Conservation (phyloP, 2,113 vertebrate species). For the Poecilia latipinna region DNA sequence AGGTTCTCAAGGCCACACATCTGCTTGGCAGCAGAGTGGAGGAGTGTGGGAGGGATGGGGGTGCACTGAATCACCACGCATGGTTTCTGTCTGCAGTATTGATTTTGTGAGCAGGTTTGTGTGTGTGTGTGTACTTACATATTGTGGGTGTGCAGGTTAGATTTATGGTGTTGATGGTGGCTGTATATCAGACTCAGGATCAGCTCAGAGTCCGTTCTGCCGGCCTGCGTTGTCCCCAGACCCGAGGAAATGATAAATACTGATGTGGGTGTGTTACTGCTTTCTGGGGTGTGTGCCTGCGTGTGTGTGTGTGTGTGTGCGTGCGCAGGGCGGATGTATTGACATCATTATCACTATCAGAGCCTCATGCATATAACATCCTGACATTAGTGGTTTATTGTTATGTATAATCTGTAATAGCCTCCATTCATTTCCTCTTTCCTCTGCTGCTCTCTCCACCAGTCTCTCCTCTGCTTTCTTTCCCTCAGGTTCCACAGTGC, state of each 20-base stretch:
- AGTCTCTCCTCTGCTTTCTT: background rate
- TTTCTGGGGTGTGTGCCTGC: conserved; percentile 5
- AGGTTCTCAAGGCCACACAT: conserved; percentile 47
- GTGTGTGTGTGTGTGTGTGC: conserved; percentile 13
- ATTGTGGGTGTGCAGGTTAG: conserved; percentile 18
- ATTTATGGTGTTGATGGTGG: conserved; percentile 50
- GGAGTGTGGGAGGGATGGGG: conserved; percentile 61
- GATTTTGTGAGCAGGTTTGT: conserved; percentile 57
- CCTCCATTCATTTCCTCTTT: conserved; percentile 30
- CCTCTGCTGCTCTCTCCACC: background rate
- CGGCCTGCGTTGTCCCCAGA: conserved; percentile 29
- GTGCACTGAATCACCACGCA: conserved; percentile 68
- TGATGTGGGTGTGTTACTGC: background rate
- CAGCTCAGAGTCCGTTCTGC: conserved; percentile 45
- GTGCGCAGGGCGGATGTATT: conserved; percentile 34
- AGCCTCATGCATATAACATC: conserved; percentile 43
- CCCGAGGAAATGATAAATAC: conserved; percentile 30
- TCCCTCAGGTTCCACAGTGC: background rate
- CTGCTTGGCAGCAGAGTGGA: conserved; percentile 39
- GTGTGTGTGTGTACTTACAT: conserved; percentile 16
- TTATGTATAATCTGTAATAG: conserved; percentile 40
- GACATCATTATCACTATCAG: conserved; percentile 57
- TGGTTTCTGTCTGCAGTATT: conserved; percentile 62
- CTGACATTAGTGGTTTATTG: conserved; percentile 60
- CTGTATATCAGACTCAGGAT: conserved; percentile 66